These are phyloP conservation scores for Trichogramma evanescens DNA, from an alignment of 2,888 invertebrate species.

Conservation along the genomic window DNA sequence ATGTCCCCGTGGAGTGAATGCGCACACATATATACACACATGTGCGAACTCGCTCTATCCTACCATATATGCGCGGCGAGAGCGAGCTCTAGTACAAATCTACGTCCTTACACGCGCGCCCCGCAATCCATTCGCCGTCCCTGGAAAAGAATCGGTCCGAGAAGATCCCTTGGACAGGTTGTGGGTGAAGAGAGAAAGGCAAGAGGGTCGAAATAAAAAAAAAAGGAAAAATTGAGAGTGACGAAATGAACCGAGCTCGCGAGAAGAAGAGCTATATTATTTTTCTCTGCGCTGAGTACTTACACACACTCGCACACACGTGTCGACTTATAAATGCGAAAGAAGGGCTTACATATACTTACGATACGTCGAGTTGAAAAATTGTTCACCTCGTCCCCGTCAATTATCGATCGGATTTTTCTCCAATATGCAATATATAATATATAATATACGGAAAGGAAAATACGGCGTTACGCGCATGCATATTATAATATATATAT, in stretches of 20 bases:
- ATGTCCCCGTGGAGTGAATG: not conserved
- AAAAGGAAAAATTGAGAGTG: not conserved
- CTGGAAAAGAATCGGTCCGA: conserved; percentile 13
- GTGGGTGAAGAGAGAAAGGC: not conserved
- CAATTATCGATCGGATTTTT: no score
- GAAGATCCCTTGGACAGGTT: not conserved
- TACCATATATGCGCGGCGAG: not conserved
- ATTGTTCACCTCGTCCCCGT: no score
- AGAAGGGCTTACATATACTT: no score
- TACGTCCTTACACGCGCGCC: conserved; percentile 13
- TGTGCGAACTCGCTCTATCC: conserved; percentile 12
- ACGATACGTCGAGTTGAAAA: no score
- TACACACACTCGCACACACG: no score
- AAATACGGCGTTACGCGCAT: no score
- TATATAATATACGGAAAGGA: no score
- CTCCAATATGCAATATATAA: no score
- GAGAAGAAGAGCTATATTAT: no score
- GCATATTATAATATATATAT: no score
- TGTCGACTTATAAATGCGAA: no score
- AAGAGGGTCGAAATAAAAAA: conserved; percentile 9
- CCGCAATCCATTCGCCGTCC: conserved; percentile 11
- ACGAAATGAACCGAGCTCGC: conserved; percentile 8
- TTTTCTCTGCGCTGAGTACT: no score
- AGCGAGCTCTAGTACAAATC: conserved; percentile 16
- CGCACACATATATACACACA: not conserved